Evolutionary conservation across 2,888 invertebrate genomes (phyloP).

Genomic region (Salticus scenicus): DNA sequence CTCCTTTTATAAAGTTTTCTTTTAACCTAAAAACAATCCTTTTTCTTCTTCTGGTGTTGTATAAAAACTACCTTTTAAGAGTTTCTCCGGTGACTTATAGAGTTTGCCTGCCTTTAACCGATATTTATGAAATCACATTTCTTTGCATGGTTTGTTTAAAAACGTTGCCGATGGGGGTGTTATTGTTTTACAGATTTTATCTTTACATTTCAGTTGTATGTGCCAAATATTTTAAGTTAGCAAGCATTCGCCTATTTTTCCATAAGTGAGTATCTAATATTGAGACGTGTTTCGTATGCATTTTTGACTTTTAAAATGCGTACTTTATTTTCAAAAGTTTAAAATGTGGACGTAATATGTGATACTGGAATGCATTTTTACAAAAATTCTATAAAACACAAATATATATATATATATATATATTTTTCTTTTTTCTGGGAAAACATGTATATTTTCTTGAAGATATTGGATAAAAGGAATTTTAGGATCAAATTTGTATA

Average conservation of each 20-base stretch:
- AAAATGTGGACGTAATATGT: too few species aligned
- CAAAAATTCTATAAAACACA: too few species aligned
- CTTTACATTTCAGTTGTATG: neutral
- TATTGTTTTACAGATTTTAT: neutral
- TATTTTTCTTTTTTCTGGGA: too few species aligned
- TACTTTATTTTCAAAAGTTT: neutral
- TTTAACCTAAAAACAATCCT: constrained; percentile 52
- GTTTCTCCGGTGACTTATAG: constrained; percentile 3
- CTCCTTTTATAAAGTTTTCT: constrained; percentile 29
- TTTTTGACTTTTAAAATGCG: neutral
- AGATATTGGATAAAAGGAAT: too few species aligned
- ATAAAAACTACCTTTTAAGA: neutral
- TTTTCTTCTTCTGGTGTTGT: neutral
- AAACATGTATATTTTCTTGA: too few species aligned
- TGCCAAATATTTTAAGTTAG: neutral
- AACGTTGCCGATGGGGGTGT: neutral
- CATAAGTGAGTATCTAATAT: neutral
- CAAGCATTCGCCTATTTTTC: neutral
- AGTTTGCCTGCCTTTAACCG: constrained; percentile 3
- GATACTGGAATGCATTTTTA: neutral
- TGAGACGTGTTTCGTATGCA: neutral
- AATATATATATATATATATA: too few species aligned
- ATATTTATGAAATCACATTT: neutral
- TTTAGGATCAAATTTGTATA: too few species aligned
- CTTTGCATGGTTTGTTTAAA: neutral